Base-by-base conservation (phyloP, 2,888 invertebrate species). In the Drosophila pullipes region DNA sequence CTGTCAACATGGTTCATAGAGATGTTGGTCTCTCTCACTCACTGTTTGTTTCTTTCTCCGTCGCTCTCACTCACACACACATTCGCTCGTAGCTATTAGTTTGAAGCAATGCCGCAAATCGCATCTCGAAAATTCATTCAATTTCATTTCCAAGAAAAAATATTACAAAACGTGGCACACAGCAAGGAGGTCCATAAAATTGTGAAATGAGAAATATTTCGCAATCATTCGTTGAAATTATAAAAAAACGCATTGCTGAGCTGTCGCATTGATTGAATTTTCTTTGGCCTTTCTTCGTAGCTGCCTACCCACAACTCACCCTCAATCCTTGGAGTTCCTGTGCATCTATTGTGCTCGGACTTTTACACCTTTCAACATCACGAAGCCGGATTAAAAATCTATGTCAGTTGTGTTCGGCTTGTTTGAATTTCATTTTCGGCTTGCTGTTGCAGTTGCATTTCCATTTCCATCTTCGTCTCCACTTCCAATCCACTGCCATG, bases 201-300 rank as follows among this genome's bases (percentile, higher is more conserved):
- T 72, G 81, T 75, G 73, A 88, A 82, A 85, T 82, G 85, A 52
- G 73, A 88, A 82, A 85, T 76, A 80, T 86, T 86, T 77, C 78
- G 89, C 87, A 84, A 84, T 83, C 85, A 74, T 86, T 87, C 89
- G 76, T 81, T 78, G 87, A 77, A 85, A 87, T 89, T 87, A 87
- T 87, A 35, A 87, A 89, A 89, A 87, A 87, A 89, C 83, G 83
- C 85, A 84, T 89, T 89, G 82, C 86, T 84, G 78, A 86, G 86
- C 85, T 81, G 78, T 76, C 85, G 83, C 85, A 74, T 75, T 87
- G 89, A 89, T 87, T 89, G 87, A 81, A 84, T 88, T 85, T 81
- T 76, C 71, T 37, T 49, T 59, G 55, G n/a, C 50, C 30, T 44
- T 60, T 65, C 49, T 55, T 67, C 41, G 25, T 3, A 35, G 13